Percentiles rank a stretch among this genome's conserved stretches.
Conservation (phyloP, 2,797 vertebrate genomes). For the Eulemur coronatus region DNA sequence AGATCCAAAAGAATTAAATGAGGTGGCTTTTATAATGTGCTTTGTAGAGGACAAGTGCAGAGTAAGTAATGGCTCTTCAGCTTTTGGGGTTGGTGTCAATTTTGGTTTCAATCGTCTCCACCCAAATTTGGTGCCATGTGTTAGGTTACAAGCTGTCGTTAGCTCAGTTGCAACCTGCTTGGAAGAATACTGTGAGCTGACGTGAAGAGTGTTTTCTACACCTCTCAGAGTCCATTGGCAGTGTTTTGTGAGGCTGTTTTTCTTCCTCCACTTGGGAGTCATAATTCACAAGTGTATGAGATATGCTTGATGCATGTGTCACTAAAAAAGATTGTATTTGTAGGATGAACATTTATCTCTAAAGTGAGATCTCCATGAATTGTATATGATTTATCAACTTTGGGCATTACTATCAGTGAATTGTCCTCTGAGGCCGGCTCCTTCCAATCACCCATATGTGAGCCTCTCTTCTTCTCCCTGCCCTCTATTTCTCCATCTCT, state of each 20-base stretch:
- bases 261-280: background rate
- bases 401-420: background rate
- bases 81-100: background rate
- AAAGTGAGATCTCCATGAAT: background rate
- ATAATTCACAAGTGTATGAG: conserved; percentile 13
- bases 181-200: conserved; percentile 37
- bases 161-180: conserved; percentile 10
- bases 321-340: background rate
- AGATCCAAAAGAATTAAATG: conserved; percentile 11
- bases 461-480: background rate
- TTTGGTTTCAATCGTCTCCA: conserved; percentile 39
- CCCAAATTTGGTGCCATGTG: conserved; percentile 47
- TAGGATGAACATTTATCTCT: background rate
- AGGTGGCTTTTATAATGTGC: background rate
- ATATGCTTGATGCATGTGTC: background rate
- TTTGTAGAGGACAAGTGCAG: background rate
- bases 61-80: background rate
- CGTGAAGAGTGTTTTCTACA: conserved; percentile 54
- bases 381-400: background rate
- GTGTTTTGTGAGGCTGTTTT: background rate
- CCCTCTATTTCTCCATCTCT: background rate
- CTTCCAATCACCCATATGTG: background rate
- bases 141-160: conserved; percentile 63
- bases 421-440: background rate
- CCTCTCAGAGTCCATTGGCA: conserved; percentile 26